phyloP scores from a whole-genome alignment of 2,888 invertebrate species.

The Pecten maximus region DNA sequence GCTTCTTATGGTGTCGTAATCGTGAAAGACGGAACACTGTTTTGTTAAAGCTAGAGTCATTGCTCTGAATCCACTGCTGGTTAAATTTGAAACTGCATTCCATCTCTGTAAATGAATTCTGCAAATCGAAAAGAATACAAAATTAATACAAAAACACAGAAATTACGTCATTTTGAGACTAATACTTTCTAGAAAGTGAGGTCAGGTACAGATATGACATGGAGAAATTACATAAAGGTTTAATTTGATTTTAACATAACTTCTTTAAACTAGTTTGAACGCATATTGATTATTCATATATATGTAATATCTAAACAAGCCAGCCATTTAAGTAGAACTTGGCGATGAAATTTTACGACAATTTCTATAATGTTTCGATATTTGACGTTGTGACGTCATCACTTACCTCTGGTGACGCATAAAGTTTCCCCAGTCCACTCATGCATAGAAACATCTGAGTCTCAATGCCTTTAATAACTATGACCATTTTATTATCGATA shows the following conservation, averaged over 20 bases:
- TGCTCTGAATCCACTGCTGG: neutral
- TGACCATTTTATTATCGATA: constrained; percentile 6
- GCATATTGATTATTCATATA: no score
- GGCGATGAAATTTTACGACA: no score
- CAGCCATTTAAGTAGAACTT: no score
- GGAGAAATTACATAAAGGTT: no score
- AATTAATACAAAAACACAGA: neutral
- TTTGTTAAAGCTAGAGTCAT: neutral
- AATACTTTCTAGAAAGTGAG: no score
- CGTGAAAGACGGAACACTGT: neutral
- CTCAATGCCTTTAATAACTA: constrained; percentile 55
- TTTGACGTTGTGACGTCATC: neutral
- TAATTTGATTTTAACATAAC: no score
- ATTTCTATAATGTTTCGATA: neutral
- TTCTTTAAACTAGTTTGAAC: no score
- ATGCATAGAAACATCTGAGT: constrained; percentile 65
- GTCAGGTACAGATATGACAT: no score
- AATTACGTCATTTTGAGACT: neutral
- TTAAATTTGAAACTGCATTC: constrained; percentile 18
- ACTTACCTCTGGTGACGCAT: neutral
- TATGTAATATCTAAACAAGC: no score
- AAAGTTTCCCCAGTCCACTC: constrained; percentile 47
- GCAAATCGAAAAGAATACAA: neutral
- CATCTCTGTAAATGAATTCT: neutral
- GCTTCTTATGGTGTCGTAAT: neutral